Evolutionary conservation across 2,888 invertebrate genomes (phyloP).

Genomic region (Spisula solida): DNA sequence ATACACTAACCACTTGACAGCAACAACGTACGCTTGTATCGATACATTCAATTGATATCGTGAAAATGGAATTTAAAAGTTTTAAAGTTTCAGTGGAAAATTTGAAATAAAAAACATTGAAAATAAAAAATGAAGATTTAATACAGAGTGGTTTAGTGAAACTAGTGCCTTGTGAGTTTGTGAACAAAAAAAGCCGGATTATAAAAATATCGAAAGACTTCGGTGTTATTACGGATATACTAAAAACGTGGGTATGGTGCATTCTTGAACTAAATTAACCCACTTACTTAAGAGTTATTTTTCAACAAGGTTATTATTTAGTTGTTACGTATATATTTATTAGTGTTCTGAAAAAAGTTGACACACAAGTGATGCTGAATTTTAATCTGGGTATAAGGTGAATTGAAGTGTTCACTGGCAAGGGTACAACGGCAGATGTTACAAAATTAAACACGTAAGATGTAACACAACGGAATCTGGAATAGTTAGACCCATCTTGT

Average conservation of each 20-base stretch:
- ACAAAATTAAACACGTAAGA: background rate
- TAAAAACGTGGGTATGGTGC: no score
- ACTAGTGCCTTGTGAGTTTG: no score
- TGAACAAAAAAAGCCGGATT: no score
- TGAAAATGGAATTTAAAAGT: constrained; percentile 20
- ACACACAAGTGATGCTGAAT: constrained; percentile 41
- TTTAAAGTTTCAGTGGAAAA: background rate
- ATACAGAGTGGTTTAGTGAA: no score
- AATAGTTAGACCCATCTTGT: background rate
- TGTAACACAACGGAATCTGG: background rate
- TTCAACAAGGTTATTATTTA: background rate
- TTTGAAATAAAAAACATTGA: constrained; percentile 9
- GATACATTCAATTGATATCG: background rate
- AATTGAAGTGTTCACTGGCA: constrained; percentile 37
- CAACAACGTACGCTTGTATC: background rate
- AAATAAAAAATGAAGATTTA: background rate
- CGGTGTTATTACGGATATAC: no score
- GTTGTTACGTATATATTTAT: background rate
- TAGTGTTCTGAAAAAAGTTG: constrained; percentile 38
- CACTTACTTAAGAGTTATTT: background rate
- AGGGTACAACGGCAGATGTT: background rate
- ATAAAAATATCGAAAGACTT: no score
- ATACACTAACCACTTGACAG: background rate
- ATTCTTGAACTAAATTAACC: constrained; percentile 1
- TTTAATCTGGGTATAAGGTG: constrained; percentile 25